phyloP scores from a whole-genome alignment of 2,888 invertebrate species.

The Dynastes grantii region DNA sequence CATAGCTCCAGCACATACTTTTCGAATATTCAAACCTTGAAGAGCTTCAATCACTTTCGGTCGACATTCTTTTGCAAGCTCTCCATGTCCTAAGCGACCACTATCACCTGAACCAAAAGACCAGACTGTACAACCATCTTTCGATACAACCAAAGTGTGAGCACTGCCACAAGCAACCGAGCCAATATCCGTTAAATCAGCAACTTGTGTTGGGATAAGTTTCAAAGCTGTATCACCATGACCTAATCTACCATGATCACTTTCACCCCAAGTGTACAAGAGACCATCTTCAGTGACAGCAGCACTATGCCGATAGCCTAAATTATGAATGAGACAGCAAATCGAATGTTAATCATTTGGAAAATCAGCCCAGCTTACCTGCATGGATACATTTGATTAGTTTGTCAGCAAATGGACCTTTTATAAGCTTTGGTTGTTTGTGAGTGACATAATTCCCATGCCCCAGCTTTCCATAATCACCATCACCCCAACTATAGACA shows the following conservation, averaged over 20 bases:
- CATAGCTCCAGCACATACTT: conserved; percentile 74
- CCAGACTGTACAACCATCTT: conserved; percentile 74
- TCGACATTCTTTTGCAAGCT: conserved; percentile 70
- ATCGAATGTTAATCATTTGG: background rate
- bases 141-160: conserved; percentile 73
- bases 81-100: conserved; percentile 72
- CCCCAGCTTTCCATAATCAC: conserved; percentile 75
- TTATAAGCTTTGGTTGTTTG: conserved; percentile 73
- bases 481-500: conserved; percentile 76
- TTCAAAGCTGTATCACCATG: conserved; percentile 76
- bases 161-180: conserved; percentile 74
- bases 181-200: conserved; percentile 74
- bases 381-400: conserved; percentile 73
- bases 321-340: background rate
- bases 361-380: conserved; percentile 62
- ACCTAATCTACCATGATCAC: conserved; percentile 74
- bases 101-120: conserved; percentile 75
- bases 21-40: conserved; percentile 73
- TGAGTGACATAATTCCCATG: conserved; percentile 73
- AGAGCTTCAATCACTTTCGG: conserved; percentile 76
- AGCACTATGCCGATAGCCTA: conserved; percentile 75
- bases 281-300: conserved; percentile 74
- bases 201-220: conserved; percentile 75
- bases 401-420: conserved; percentile 70
- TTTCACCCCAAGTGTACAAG: conserved; percentile 76